These are phyloP conservation scores for Papilio gigon DNA, from an alignment of 2,888 invertebrate genomes.

Conservation along the genomic window DNA sequence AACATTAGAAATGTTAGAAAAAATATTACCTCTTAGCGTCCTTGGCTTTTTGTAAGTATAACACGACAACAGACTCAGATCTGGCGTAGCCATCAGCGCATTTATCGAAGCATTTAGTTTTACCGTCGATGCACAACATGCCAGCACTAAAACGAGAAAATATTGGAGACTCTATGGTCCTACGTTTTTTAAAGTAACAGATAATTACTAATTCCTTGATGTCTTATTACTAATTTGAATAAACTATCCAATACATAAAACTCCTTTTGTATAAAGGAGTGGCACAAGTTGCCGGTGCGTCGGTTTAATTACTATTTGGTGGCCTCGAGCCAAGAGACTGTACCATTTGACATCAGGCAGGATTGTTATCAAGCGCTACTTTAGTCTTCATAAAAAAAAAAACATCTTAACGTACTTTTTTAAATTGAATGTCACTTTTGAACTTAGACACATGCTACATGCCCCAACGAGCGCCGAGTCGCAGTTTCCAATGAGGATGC, in stretches of 20 bases:
- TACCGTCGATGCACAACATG: slow-evolving; percentile 82
- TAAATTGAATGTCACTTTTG: slow-evolving; percentile 53
- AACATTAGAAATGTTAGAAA: background rate
- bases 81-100: slow-evolving; percentile 89
- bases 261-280: too few relatives aligned
- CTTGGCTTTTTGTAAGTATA: slow-evolving; percentile 86
- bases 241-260: too few relatives aligned
- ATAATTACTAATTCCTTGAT: too few relatives aligned
- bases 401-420: slow-evolving; percentile 14
- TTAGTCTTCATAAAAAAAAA: too few relatives aligned
- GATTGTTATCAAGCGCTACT: too few relatives aligned
- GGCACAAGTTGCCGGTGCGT: too few relatives aligned
- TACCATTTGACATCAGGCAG: too few relatives aligned
- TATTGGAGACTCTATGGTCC: too few relatives aligned
- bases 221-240: too few relatives aligned
- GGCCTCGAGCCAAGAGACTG: too few relatives aligned
- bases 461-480: slow-evolving; percentile 84
- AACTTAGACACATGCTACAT: slow-evolving; percentile 80
- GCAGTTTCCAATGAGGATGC: slow-evolving; percentile 60
- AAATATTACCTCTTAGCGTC: slow-evolving; percentile 78
- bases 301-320: too few relatives aligned
- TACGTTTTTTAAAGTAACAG: too few relatives aligned
- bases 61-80: slow-evolving; percentile 86
- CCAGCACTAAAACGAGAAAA: slow-evolving; percentile 11
- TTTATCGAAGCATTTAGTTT: slow-evolving; percentile 93